Conservation (phyloP, 1,140 invertebrate species). For the Drosophila nigromelanica region DNA sequence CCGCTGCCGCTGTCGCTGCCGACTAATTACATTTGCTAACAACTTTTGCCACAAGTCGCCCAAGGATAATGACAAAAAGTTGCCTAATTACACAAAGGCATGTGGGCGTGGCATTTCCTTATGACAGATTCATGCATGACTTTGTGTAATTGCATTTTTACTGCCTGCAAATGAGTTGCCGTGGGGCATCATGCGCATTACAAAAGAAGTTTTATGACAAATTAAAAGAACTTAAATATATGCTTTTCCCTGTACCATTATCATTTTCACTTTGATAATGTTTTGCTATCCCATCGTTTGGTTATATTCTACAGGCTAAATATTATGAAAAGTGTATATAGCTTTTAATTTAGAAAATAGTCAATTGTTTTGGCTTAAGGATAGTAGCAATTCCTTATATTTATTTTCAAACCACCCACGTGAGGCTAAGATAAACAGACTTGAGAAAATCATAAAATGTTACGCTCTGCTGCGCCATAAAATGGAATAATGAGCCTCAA, state of each 20-base stretch:
- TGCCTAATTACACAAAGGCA: slow-evolving; percentile 65
- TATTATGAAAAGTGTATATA: no score
- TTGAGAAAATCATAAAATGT: not conserved
- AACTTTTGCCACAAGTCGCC: slow-evolving; percentile 53
- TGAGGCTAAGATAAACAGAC: not conserved
- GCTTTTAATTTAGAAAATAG: no score
- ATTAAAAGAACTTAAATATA: not conserved
- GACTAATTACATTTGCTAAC: slow-evolving; percentile 66
- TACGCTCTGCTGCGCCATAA: slow-evolving; percentile 24
- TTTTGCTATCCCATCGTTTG: no score
- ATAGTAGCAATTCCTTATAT: no score
- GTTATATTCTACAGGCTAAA: no score
- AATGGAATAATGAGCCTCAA: not conserved
- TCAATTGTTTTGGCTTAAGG: no score
- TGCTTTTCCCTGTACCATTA: no score
- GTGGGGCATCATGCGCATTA: not conserved
- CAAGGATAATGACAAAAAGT: slow-evolving; percentile 65
- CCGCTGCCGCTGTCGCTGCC: slow-evolving; percentile 16
- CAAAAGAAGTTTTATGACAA: not conserved
- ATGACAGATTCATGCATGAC: slow-evolving; percentile 17
- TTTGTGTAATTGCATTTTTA: slow-evolving; percentile 62
- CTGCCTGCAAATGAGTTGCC: slow-evolving; percentile 45
- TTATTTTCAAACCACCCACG: no score
- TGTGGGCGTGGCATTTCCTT: slow-evolving; percentile 3
- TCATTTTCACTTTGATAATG: no score